A percentile compares a stretch with the other conserved stretches of the same genome.
Evolutionary conservation across 2,797 vertebrate species (phyloP).

Genomic region (Onychomys leucogaster): DNA sequence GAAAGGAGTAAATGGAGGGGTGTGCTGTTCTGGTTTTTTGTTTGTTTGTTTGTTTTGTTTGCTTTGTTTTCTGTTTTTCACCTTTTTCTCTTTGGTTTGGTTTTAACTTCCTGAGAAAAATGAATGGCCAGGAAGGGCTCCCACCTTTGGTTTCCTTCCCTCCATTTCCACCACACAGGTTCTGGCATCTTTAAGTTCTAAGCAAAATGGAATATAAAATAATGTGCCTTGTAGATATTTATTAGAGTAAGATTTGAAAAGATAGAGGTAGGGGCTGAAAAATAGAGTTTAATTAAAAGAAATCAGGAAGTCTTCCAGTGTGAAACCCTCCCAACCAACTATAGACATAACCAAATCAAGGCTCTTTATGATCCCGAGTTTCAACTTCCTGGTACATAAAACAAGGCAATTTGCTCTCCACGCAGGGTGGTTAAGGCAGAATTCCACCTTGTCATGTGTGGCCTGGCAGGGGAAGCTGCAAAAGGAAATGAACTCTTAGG

Average conservation of each 20-base stretch:
- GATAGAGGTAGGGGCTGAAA: background rate
- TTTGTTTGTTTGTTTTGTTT: background rate
- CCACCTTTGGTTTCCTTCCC: background rate
- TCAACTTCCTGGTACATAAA: conserved; percentile 69
- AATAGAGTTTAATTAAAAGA: conserved; percentile 26
- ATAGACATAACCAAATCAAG: conserved; percentile 42
- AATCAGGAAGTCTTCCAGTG: conserved; percentile 38
- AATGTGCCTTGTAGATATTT: background rate
- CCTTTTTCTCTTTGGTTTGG: too few relatives aligned
- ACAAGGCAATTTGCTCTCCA: conserved; percentile 22
- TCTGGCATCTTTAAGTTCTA: conserved; percentile 23
- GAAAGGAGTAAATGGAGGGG: background rate
- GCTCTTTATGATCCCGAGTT: conserved; percentile 38
- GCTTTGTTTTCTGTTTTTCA: background rate
- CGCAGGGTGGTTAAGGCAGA: background rate
- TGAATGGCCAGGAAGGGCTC: background rate
- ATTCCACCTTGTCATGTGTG: conserved; percentile 14
- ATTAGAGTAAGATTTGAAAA: conserved; percentile 40
- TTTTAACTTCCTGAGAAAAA: conserved; percentile 23
- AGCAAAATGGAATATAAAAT: conserved; percentile 19
- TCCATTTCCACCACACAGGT: background rate
- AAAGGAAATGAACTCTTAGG: conserved; percentile 56
- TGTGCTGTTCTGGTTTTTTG: background rate
- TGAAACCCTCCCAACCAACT: conserved; percentile 38
- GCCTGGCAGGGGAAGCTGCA: conserved; percentile 21